Percentiles rank a stretch among this genome's conserved stretches.
Evolutionary conservation across 2,888 invertebrate genomes (phyloP).

Genomic region (Drosophila demipolita): DNA sequence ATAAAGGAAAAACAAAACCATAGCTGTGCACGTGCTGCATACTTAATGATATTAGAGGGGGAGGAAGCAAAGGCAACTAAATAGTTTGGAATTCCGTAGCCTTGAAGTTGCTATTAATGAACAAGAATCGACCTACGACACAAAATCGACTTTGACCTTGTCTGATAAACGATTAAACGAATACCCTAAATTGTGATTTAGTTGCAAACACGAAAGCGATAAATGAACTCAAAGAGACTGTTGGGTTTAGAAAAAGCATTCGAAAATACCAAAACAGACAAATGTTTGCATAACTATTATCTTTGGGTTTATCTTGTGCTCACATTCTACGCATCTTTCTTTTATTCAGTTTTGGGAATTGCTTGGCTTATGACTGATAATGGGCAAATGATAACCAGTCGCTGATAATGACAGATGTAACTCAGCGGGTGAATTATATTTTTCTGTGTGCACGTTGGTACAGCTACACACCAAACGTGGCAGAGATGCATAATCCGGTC

Average conservation of each 20-base stretch:
- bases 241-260: neutral
- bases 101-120: conserved; percentile 17
- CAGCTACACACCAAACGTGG: conserved; percentile 1
- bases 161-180: neutral
- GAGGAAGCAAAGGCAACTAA: conserved; percentile 2
- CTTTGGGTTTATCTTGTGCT: conserved; percentile 1
- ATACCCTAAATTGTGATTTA: neutral
- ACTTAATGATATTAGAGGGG: conserved; percentile 10
- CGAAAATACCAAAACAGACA: neutral
- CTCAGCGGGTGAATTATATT: neutral
- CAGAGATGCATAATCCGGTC: conserved; percentile 54
- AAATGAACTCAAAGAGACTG: neutral
- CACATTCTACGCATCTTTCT: neutral
- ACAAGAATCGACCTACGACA: neutral
- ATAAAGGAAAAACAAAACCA: neutral
- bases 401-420: conserved; percentile 11
- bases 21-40: conserved; percentile 16
- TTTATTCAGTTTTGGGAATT: conserved; percentile 10
- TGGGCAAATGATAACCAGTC: conserved; percentile 20
- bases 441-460: neutral
- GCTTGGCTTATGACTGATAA: conserved; percentile 20
- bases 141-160: conserved; percentile 1
- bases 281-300: neutral
- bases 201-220: neutral
- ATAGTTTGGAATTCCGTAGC: conserved; percentile 1